A percentile compares a stretch with the other conserved stretches of the same genome.
Evolutionary conservation across 2,888 invertebrate genomes (phyloP).

Genomic region (Cosmia pyralina): DNA sequence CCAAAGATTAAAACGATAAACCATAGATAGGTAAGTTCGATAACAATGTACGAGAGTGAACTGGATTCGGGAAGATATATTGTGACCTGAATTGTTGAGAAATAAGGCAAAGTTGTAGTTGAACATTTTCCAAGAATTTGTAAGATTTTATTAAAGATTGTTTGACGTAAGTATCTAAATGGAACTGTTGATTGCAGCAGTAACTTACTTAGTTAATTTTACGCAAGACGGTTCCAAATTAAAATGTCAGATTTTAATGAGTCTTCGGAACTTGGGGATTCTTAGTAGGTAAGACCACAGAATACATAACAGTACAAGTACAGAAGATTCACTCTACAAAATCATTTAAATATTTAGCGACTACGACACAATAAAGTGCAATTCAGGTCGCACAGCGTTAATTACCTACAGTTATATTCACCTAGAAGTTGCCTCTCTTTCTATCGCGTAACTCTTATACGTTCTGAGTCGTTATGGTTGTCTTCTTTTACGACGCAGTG

Average conservation of each 20-base stretch:
- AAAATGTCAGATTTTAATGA: background rate
- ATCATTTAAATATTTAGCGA: too few relatives aligned
- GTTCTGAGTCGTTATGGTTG: too few relatives aligned
- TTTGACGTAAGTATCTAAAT: background rate
- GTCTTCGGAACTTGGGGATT: background rate
- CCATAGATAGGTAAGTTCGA: constrained; percentile 54
- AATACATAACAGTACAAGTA: too few relatives aligned
- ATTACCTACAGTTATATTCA: too few relatives aligned
- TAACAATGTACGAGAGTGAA: constrained; percentile 44
- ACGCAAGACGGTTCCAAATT: background rate
- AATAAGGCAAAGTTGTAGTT: constrained; percentile 17
- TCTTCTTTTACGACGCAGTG: too few relatives aligned
- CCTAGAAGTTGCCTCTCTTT: too few relatives aligned
- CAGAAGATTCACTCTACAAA: too few relatives aligned
- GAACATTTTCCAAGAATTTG: constrained; percentile 50
- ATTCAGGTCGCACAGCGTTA: too few relatives aligned
- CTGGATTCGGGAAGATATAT: constrained; percentile 31
- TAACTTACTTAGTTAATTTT: background rate
- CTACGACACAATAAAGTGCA: too few relatives aligned
- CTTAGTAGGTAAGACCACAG: background rate
- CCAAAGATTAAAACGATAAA: constrained; percentile 67
- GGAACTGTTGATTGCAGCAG: background rate
- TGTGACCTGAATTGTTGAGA: constrained; percentile 34
- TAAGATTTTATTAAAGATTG: constrained; percentile 44
- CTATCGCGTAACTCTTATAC: too few relatives aligned